These are phyloP conservation scores for Cetoscarus ocellatus DNA, from an alignment of 2,797 vertebrate genomes.

Conservation along the genomic window DNA sequence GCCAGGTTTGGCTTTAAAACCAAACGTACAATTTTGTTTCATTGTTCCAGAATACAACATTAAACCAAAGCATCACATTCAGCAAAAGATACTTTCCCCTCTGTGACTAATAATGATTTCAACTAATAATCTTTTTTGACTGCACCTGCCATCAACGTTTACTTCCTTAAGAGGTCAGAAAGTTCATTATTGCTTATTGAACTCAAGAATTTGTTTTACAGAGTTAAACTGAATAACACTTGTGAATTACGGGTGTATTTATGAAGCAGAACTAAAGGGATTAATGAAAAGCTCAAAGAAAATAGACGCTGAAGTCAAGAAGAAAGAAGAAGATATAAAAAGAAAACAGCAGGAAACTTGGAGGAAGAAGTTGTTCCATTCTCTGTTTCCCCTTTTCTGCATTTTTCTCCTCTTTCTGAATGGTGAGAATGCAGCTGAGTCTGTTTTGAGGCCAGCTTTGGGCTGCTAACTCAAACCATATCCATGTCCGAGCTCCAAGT, in stretches of 20 bases:
- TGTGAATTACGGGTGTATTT: conserved; percentile 14
- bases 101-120: neutral
- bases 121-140: neutral
- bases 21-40: too few species aligned
- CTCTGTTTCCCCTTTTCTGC: conserved; percentile 14
- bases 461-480: conserved; percentile 71
- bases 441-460: conserved; percentile 28
- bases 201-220: conserved; percentile 13
- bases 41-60: neutral
- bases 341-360: conserved; percentile 60
- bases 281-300: conserved; percentile 24
- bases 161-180: neutral
- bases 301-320: conserved; percentile 21
- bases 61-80: neutral
- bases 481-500: conserved; percentile 40
- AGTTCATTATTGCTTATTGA: neutral
- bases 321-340: conserved; percentile 40
- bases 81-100: neutral
- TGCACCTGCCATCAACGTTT: neutral
- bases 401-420: conserved; percentile 47
- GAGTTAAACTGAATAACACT: neutral
- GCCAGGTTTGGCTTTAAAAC: too few species aligned
- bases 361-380: conserved; percentile 48
- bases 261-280: conserved; percentile 8
- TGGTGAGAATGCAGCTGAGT: conserved; percentile 38